Conservation (phyloP, 37 sponge, comb jelly and placozoan species). For the Chondrosia reniformis region DNA sequence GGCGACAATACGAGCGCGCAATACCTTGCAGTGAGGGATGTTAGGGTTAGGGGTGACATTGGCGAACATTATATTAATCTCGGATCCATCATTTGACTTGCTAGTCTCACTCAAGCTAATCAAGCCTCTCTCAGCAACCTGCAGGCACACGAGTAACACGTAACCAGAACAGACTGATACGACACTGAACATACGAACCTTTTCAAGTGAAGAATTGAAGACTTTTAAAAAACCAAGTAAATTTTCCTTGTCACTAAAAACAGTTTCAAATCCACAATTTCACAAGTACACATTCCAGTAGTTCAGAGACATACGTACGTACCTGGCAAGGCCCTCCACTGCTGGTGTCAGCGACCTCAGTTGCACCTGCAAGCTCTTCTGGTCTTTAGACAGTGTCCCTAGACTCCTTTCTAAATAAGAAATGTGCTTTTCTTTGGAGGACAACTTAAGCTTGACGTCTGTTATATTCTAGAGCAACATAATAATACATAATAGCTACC, state of each 20-base stretch:
- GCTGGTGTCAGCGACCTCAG: not conserved
- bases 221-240: not conserved
- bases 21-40: no score
- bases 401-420: not conserved
- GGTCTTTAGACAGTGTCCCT: not conserved
- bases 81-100: no score
- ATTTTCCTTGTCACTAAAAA: not conserved
- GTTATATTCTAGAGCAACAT: not conserved
- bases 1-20: no score
- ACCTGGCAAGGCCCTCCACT: slow-evolving; percentile 1
- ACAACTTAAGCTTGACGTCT: not conserved
- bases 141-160: not conserved
- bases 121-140: not conserved
- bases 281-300: not conserved
- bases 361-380: not conserved
- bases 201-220: not conserved
- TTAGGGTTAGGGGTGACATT: no score
- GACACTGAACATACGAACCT: not conserved
- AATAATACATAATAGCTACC: not conserved
- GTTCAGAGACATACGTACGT: not conserved
- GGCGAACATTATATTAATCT: no score
- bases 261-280: not conserved
- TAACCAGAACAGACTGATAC: no score
- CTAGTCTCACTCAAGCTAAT: no score
- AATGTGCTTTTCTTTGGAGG: not conserved